These are phyloP conservation scores for Plebejus argus DNA, from an alignment of 2,888 invertebrate species.

Conservation along the genomic window DNA sequence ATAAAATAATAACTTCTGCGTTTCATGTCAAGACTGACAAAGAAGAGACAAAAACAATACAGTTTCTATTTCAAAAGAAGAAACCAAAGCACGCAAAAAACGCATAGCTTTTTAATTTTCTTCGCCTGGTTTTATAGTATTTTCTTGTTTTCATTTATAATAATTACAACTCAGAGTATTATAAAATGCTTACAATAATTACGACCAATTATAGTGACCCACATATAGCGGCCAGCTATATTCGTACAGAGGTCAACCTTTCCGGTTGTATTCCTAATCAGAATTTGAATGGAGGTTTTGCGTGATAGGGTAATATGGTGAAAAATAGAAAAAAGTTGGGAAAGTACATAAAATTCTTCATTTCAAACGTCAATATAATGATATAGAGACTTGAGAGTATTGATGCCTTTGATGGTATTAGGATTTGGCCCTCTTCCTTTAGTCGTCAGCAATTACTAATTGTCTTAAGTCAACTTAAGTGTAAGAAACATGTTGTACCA, in stretches of 20 bases:
- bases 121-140: neutral
- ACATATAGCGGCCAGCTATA: neutral
- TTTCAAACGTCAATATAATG: neutral
- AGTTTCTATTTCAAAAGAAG: neutral
- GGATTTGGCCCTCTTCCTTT: too few relatives aligned
- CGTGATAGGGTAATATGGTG: conserved; percentile 4
- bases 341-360: neutral
- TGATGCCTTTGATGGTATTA: too few relatives aligned
- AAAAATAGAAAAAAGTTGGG: neutral
- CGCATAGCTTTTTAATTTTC: too few relatives aligned
- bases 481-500: neutral
- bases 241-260: conserved; percentile 14
- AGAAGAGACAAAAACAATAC: too few relatives aligned
- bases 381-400: neutral
- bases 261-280: neutral
- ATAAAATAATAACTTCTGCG: too few relatives aligned
- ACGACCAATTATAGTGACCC: neutral
- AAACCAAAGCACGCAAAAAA: neutral
- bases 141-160: neutral
- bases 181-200: conserved; percentile 14
- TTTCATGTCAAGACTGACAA: too few relatives aligned
- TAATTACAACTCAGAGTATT: neutral
- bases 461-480: neutral
- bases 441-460: too few relatives aligned
- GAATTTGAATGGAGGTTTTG: conserved; percentile 18